Evolutionary conservation across 1,140 invertebrate species (phyloP), one percentile per base, ranked within the genome.

Genomic region (Condylostylus longicornis): DNA sequence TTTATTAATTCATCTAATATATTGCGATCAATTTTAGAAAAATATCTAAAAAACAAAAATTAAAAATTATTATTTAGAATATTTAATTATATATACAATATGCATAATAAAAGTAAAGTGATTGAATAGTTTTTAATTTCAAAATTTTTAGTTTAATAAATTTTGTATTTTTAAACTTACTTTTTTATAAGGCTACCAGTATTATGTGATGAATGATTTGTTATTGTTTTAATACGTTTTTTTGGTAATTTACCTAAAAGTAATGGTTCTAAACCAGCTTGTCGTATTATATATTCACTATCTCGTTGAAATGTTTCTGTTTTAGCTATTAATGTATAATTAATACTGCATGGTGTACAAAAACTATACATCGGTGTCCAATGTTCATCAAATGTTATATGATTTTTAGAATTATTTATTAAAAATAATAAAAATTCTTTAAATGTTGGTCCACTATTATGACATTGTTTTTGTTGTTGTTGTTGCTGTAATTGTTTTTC

Each of bases 281-380:
- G 66, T 29, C 68, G 57, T 19, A 82, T 69, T 2, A 82, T 68
- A 44, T 69, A 79, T 28, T 69, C 58, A 20, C 76, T 73, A 57
- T 88, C 82, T 18, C 71, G 60, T 6, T 69, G 56, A 22, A 82
- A 61, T 1, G 75, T 79, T 57, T 83, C 79, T 42, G 79, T 75
- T 57, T 81, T 72, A 4, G 66, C 67, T 17, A 73, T 66, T 2
- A 73, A 64, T 28, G 54, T 70, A 40, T 70, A 85, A 34, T 78
- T 68, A 0, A 83, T 59, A 5, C 71, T 64, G 57, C 82, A 85
- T 1, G 81, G 80, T 9, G 77, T 76, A 44, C 81, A 84, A 44
- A 77, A 74, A 40, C 72, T 63, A 47, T 78, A 73, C 40, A 76
- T 74, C 0, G 77, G 77, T 14, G 74, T 70, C 80, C 80, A 84